These are phyloP conservation scores for Ammodytes dubius DNA, from an alignment of 2,113 vertebrate species.

Conservation along the genomic window DNA sequence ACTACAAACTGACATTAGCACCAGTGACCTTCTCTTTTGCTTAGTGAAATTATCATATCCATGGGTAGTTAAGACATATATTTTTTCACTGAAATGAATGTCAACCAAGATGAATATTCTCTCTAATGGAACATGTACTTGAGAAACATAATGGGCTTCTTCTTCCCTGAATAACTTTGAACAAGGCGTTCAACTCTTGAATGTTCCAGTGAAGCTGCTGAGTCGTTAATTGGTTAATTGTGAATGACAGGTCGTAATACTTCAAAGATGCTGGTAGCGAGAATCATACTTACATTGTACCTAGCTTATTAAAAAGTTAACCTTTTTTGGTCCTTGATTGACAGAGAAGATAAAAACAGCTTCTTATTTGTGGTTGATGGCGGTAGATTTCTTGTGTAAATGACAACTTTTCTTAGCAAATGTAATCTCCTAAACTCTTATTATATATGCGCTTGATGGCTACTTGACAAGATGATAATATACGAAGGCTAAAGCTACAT, in stretches of 20 bases:
- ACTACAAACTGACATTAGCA: conserved; percentile 8
- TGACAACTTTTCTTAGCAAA: too few species aligned
- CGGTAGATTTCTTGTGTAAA: neutral
- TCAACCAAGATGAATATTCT: neutral
- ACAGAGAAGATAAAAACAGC: neutral
- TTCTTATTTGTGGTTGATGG: neutral
- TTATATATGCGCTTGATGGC: neutral
- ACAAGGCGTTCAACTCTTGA: neutral
- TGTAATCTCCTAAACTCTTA: neutral
- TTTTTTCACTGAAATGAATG: conserved; percentile 7
- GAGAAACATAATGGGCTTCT: conserved; percentile 1
- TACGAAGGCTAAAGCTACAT: neutral
- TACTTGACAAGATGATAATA: neutral
- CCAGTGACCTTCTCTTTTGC: neutral
- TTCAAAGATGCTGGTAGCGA: neutral
- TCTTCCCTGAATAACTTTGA: conserved; percentile 5
- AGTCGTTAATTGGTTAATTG: too few species aligned
- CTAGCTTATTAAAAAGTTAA: neutral
- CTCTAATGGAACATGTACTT: neutral
- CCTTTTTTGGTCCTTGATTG: neutral
- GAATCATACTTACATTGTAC: neutral
- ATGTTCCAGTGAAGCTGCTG: neutral
- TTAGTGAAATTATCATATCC: neutral
- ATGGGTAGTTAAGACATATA: neutral
- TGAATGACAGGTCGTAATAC: neutral